These are phyloP conservation scores for Bombylius major DNA, from an alignment of 2,888 invertebrate genomes.

Conservation along the genomic window DNA sequence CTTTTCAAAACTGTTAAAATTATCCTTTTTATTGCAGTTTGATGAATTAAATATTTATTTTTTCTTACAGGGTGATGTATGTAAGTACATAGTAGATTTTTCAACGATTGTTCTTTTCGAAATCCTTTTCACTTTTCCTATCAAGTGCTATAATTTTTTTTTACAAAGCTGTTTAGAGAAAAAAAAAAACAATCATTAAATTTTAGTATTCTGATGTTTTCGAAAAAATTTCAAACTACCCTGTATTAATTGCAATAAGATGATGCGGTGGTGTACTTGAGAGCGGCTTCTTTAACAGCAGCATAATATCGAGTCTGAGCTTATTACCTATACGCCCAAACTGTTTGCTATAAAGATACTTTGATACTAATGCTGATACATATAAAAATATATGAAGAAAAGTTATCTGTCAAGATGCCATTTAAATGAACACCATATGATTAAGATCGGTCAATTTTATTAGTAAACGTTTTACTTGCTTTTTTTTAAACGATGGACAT, in stretches of 20 bases:
- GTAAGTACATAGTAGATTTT: no score
- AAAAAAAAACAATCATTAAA: no score
- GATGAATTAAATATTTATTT: not conserved
- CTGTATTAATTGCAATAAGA: no score
- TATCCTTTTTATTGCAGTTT: not conserved
- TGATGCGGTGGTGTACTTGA: no score
- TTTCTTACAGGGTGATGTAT: no score
- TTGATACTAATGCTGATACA: conserved; percentile 4
- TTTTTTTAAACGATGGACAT: not conserved
- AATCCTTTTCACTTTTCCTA: no score
- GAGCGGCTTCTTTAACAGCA: conserved; percentile 3
- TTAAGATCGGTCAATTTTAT: conserved; percentile 15
- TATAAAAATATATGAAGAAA: conserved; percentile 11
- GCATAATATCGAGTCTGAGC: not conserved
- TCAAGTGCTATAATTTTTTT: no score
- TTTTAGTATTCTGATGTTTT: no score
- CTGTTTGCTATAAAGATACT: conserved; percentile 1
- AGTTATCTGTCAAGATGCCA: conserved; percentile 21
- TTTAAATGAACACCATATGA: conserved; percentile 21
- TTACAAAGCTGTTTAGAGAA: no score
- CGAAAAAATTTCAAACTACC: no score
- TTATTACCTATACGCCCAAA: not conserved
- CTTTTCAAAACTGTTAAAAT: not conserved
- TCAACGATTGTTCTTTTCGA: no score
- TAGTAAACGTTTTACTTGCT: not conserved